phyloP scores from a whole-genome alignment of 2,888 invertebrate species.

The Stenotaenia linearis region DNA sequence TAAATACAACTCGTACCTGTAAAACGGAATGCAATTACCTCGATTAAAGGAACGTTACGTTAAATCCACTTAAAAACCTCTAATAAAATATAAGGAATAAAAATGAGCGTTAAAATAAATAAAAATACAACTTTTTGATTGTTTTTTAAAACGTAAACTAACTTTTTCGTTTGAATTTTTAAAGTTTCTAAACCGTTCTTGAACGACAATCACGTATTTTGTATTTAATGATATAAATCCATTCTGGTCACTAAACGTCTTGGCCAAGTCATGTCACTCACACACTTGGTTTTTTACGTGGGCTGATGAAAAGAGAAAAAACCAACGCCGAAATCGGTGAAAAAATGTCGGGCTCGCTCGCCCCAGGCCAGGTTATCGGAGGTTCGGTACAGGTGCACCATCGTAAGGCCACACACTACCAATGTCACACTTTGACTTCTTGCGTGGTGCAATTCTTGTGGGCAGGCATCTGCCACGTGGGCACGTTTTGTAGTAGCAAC shows the following conservation, averaged over 20 bases:
- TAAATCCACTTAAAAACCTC: too few relatives aligned
- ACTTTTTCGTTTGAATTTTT: background rate
- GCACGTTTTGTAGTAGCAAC: slow-evolving; percentile 36
- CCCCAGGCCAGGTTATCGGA: slow-evolving; percentile 22
- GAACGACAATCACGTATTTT: background rate
- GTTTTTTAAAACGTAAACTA: background rate
- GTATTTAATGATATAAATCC: background rate
- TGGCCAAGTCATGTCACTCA: background rate
- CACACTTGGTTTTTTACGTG: background rate
- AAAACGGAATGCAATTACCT: too few relatives aligned
- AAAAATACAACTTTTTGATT: background rate
- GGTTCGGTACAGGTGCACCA: background rate
- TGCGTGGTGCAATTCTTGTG: slow-evolving; percentile 36
- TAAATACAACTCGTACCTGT: too few relatives aligned
- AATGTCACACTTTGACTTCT: slow-evolving; percentile 36
- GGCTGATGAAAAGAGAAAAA: background rate
- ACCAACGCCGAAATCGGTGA: background rate
- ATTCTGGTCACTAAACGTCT: background rate
- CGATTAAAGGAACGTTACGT: too few relatives aligned
- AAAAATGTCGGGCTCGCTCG: background rate
- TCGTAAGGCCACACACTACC: slow-evolving; percentile 15
- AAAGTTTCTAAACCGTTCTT: background rate
- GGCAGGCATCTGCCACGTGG: slow-evolving; percentile 17
- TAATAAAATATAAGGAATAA: background rate
- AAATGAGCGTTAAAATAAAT: background rate